A percentile compares a stretch with the other conserved stretches of the same genome.
Conservation (phyloP, 2,888 invertebrate genomes). For the Mesorhabditis sp. region DNA sequence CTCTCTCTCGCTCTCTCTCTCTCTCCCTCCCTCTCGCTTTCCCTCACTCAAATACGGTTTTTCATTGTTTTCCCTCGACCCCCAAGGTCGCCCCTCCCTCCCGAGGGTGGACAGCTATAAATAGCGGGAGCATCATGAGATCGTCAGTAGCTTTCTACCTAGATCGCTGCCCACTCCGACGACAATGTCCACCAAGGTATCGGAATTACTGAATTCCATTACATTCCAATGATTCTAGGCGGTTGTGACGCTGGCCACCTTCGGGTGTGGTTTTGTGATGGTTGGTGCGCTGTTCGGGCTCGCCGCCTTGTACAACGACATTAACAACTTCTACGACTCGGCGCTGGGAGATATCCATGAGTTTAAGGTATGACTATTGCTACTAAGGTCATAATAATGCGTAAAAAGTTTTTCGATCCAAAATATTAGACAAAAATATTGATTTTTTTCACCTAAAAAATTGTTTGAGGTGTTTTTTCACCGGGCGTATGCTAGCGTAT, state of each 20-base stretch:
- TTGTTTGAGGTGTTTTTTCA: neutral
- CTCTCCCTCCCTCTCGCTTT: too few species aligned
- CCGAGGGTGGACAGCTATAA: too few species aligned
- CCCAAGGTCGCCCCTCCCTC: too few species aligned
- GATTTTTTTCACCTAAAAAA: too few species aligned
- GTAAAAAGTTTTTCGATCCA: too few species aligned
- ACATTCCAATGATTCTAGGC: slow-evolving; percentile 6
- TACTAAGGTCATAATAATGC: neutral
- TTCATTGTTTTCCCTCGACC: too few species aligned
- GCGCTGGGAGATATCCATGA: slow-evolving; percentile 30
- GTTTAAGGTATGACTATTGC: slow-evolving; percentile 21
- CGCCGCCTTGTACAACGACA: slow-evolving; percentile 31
- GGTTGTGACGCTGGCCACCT: slow-evolving; percentile 26
- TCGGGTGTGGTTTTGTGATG: slow-evolving; percentile 25
- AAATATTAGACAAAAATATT: too few species aligned
- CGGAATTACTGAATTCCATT: neutral
- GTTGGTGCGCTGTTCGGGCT: slow-evolving; percentile 25
- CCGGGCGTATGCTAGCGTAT: neutral
- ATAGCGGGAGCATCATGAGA: too few species aligned
- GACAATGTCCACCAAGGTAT: neutral
- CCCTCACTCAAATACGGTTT: too few species aligned
- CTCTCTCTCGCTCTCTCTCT: too few species aligned
- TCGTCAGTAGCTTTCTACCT: too few species aligned
- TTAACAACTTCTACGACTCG: slow-evolving; percentile 33
- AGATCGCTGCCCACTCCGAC: neutral